Conservation (phyloP, 2,113 vertebrate species). For the Gymnogyps californianus region DNA sequence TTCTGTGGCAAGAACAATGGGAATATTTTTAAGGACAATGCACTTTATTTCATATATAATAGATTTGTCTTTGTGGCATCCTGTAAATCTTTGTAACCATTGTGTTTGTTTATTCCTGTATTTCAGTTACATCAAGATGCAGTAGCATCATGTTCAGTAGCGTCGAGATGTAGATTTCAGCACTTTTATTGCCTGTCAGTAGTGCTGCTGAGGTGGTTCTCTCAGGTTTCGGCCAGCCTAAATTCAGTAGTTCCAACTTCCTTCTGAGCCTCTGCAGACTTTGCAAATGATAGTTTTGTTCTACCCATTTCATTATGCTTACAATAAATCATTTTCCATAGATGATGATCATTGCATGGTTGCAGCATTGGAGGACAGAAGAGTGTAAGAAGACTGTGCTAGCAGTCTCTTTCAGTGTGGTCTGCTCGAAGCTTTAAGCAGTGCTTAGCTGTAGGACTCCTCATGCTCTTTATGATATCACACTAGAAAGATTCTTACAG, state of each 20-base stretch:
- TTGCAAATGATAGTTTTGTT: not conserved
- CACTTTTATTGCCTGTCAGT: not conserved
- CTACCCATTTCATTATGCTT: not conserved
- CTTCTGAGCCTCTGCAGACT: not conserved
- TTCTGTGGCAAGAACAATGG: not conserved
- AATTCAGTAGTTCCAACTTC: not conserved
- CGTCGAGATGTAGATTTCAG: rapidly evolving
- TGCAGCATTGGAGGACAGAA: not conserved
- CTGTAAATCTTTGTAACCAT: not conserved
- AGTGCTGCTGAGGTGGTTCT: not conserved
- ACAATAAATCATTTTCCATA: not conserved
- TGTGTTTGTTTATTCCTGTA: not conserved
- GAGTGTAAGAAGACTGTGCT: not conserved
- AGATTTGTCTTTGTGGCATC: not conserved
- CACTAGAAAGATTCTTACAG: not conserved
- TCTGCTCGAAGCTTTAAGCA: not conserved
- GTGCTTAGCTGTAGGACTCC: not conserved
- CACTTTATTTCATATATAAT: not conserved
- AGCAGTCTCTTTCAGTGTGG: not conserved
- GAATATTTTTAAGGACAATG: not conserved
- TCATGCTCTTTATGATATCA: not conserved
- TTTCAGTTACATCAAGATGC: not conserved
- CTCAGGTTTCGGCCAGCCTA: not conserved
- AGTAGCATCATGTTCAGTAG: not conserved
- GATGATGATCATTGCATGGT: rapidly evolving